Evolutionary conservation across 2,113 vertebrate species (phyloP).

Genomic region (Crotalus helleri): DNA sequence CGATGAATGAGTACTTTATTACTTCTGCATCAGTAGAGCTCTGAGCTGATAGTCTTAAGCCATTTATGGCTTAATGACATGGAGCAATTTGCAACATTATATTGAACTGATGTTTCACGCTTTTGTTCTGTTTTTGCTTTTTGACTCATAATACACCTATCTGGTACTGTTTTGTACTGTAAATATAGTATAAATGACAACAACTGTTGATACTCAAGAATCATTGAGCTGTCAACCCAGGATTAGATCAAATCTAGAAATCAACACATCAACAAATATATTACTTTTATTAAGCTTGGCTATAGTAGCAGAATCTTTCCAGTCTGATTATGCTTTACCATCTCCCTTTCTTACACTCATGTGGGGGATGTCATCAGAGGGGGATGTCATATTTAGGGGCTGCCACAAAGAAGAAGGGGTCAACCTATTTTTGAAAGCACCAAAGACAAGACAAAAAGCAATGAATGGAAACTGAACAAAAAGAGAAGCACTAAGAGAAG

Average conservation of each 20-base stretch:
- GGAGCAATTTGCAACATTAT: slow-evolving; percentile 2
- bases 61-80: slow-evolving; percentile 20
- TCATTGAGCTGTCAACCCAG: background rate
- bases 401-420: too few species aligned
- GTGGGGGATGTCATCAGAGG: background rate
- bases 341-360: background rate
- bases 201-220: slow-evolving; percentile 6
- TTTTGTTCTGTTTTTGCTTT: background rate
- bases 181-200: background rate
- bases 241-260: background rate
- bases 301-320: background rate
- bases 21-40: slow-evolving; percentile 17
- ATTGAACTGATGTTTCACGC: slow-evolving; percentile 6
- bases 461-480: too few species aligned
- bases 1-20: slow-evolving; percentile 12
- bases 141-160: background rate
- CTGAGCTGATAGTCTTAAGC: slow-evolving; percentile 1
- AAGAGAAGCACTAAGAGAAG: too few species aligned
- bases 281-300: background rate
- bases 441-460: too few species aligned
- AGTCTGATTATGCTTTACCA: background rate
- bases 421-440: too few species aligned
- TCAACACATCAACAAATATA: background rate
- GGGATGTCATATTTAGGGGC: too few species aligned
- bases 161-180: background rate